A percentile compares a stretch with the other conserved stretches of the same genome.
phyloP scores from a whole-genome alignment of 2,888 invertebrate species.

The Agrilus cyanescens region DNA sequence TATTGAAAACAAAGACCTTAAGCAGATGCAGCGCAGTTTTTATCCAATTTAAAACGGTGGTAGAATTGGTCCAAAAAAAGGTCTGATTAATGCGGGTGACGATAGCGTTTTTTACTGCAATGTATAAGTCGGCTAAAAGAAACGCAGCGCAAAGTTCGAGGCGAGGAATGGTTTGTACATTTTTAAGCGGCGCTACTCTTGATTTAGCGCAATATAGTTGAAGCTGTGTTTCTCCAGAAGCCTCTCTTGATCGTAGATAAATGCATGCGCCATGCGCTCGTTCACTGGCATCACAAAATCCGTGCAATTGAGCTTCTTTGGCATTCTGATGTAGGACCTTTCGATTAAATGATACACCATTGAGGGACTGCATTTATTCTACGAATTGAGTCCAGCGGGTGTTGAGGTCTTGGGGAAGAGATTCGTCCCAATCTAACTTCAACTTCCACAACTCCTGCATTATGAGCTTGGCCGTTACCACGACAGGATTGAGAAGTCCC shows the following conservation, averaged over 20 bases:
- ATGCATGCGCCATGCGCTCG: conserved; percentile 5
- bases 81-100: not conserved
- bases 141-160: conserved; percentile 21
- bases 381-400: conserved; percentile 1
- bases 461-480: too few relatives aligned
- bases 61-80: conserved; percentile 19
- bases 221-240: not conserved
- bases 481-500: too few relatives aligned
- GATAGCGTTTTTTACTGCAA: not conserved
- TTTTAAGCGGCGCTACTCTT: conserved; percentile 9
- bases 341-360: not conserved
- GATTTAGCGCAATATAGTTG: conserved; percentile 7
- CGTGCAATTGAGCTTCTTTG: conserved; percentile 10
- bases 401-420: too few relatives aligned
- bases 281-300: conserved; percentile 13
- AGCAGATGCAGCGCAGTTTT: conserved; percentile 9
- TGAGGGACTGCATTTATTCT: conserved; percentile 4
- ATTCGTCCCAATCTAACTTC: too few relatives aligned
- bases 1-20: conserved; percentile 16
- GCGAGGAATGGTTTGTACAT: conserved; percentile 15
- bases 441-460: too few relatives aligned
- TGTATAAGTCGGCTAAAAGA: conserved; percentile 14
- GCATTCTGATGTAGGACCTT: too few relatives aligned
- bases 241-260: too few relatives aligned
- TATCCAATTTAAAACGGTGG: conserved; percentile 21